Percentiles rank a stretch among this genome's conserved stretches.
Evolutionary conservation across 2,113 vertebrate species (phyloP).

Genomic region (Delphinapterus leucas): DNA sequence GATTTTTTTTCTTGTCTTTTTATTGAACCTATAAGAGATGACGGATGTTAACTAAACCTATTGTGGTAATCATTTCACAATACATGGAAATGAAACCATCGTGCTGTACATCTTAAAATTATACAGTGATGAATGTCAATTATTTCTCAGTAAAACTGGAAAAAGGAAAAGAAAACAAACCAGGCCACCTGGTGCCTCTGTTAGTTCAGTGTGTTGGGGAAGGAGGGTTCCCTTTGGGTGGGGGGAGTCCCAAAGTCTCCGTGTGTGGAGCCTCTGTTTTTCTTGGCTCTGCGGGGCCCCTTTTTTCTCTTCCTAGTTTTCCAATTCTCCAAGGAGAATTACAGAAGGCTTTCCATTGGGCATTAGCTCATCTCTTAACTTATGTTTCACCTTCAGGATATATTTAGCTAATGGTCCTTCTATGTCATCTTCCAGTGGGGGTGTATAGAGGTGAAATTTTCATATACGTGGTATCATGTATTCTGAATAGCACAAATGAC

Average conservation of each 20-base stretch:
- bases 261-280: rapidly evolving
- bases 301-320: neutral
- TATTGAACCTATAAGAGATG: neutral
- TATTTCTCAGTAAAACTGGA: neutral
- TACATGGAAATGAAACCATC: neutral
- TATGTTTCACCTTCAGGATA: neutral
- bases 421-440: neutral
- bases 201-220: neutral
- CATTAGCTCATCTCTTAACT: neutral
- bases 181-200: rapidly evolving
- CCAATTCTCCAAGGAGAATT: neutral
- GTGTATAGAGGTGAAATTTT: neutral
- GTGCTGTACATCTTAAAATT: neutral
- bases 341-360: neutral
- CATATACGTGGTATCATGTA: neutral
- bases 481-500: neutral
- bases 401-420: neutral
- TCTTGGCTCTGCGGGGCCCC: neutral
- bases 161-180: neutral
- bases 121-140: neutral
- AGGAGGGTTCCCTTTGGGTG: neutral
- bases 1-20: neutral
- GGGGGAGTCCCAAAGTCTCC: neutral
- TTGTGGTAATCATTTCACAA: neutral
- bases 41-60: neutral